Evolutionary conservation across 2,888 invertebrate species (phyloP), one percentile per base, ranked within the genome.

Genomic region (Synergus gifuensis): DNA sequence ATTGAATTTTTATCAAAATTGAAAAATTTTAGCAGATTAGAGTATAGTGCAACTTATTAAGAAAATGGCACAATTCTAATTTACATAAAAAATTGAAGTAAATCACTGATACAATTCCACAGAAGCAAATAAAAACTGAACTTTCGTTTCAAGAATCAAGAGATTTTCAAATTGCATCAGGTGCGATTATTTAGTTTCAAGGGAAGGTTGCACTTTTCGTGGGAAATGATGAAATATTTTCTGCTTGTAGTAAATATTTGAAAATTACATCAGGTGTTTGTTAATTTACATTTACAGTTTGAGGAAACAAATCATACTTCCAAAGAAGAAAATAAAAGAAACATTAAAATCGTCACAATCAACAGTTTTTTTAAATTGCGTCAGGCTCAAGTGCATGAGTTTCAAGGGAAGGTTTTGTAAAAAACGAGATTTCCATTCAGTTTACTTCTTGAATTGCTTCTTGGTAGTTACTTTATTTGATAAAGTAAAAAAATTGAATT

Each of bases 151-250:
- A 9, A 11, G 60, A 60, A 60, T 60, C 60, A 60, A 60, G 9
- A 60, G 11, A 60, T 60, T 22, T n/a, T 7, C 11, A 49, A 60
- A 60, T 60, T 18, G 60, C 60, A 60, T 60, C 60, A 60, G 60
- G n/a, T 60, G 60, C 22, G 11, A 18, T 60, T 18, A 22, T 60
- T 60, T 11, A 60, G 11, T 18, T 60, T 60, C 60, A 60, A 60
- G 11, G 60, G 60, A 22, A 60, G 18, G 60, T 22, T 60, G 22
- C 18, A 18, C 11, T n/a, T 60, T 60, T 60, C 22, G 22, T 22
- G 22, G 60, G 12, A 60, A 60, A 60, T 60, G 18, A 60, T 60
- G n/a, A 60, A 60, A 60, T 60, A 60, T 22, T 60, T 60, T 60
- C 11, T 60, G 22, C 60, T 11, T n/a, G 18, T 18, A 60, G 60